A percentile compares a stretch with the other conserved stretches of the same genome.
Evolutionary conservation across 2,797 vertebrate species (phyloP).

Genomic region (Siniperca scherzeri): DNA sequence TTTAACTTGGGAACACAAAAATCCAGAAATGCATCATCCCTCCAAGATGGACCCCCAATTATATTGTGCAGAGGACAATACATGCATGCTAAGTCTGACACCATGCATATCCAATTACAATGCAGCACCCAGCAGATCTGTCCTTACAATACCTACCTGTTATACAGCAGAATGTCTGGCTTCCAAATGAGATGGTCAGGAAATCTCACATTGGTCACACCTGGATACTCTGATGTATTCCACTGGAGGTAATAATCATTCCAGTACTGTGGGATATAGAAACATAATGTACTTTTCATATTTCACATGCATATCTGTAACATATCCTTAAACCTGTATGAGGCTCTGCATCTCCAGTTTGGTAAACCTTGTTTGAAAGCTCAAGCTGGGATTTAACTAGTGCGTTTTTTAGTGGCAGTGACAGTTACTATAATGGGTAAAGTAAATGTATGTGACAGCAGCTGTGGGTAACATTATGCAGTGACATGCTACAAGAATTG

Average conservation of each 20-base stretch:
- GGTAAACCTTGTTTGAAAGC: background rate
- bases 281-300: slow-evolving; percentile 15
- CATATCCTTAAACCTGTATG: background rate
- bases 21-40: background rate
- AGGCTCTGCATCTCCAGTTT: background rate
- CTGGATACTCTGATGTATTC: slow-evolving; percentile 91
- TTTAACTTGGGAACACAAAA: slow-evolving; percentile 14
- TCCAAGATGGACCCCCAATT: background rate
- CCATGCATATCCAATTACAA: slow-evolving; percentile 43
- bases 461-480: slow-evolving; percentile 2
- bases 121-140: slow-evolving; percentile 20
- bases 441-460: slow-evolving; percentile 22
- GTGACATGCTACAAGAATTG: slow-evolving; percentile 1
- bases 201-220: slow-evolving; percentile 92
- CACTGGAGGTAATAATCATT: slow-evolving; percentile 92
- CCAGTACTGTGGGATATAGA: slow-evolving; percentile 88
- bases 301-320: slow-evolving; percentile 7
- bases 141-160: slow-evolving; percentile 88
- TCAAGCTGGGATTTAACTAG: slow-evolving; percentile 5
- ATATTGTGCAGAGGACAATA: background rate
- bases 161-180: slow-evolving; percentile 97
- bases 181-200: slow-evolving; percentile 94
- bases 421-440: background rate
- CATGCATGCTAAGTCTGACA: slow-evolving; percentile 25
- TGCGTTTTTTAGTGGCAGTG: background rate